Conservation (phyloP, 2,797 vertebrate species). For the Amniataba percoides region DNA sequence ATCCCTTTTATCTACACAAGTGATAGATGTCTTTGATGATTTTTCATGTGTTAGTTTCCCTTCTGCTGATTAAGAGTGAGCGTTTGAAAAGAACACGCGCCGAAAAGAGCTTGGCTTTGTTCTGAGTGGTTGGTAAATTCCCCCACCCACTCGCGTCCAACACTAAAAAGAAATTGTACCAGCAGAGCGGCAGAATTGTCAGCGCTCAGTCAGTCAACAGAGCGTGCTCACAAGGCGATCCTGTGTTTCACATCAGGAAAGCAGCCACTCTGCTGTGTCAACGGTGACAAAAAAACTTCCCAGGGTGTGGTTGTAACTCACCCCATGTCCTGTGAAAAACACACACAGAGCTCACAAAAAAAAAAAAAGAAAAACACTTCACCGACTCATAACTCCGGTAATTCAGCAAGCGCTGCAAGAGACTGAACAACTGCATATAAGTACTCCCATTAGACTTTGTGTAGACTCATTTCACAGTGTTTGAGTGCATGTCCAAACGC, state of each 20-base stretch:
- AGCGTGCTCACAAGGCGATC: conserved; percentile 55
- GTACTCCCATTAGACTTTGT: conserved; percentile 41
- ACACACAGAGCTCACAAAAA: conserved; percentile 5
- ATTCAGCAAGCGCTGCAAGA: conserved; percentile 43
- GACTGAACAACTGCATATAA: conserved; percentile 31
- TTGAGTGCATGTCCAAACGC: neutral
- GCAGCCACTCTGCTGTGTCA: conserved; percentile 75
- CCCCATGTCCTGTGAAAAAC: conserved; percentile 50
- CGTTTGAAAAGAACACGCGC: conserved; percentile 16
- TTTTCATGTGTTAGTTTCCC: conserved; percentile 8
- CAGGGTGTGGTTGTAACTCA: conserved; percentile 73
- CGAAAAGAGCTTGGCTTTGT: conserved; percentile 16
- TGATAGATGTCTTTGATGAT: conserved; percentile 17
- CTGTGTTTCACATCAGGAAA: conserved; percentile 68
- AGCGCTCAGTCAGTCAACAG: conserved; percentile 67
- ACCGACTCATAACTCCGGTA: conserved; percentile 44
- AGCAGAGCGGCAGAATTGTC: conserved; percentile 46
- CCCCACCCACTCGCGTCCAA: conserved; percentile 50
- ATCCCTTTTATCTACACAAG: conserved; percentile 21
- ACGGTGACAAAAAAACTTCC: conserved; percentile 81
- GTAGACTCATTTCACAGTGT: conserved; percentile 13
- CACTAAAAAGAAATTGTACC: conserved; percentile 51
- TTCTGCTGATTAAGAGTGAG: conserved; percentile 35
- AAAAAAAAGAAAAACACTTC: conserved; percentile 18
- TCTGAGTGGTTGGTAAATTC: conserved; percentile 37